Evolutionary conservation across 2,888 invertebrate genomes (phyloP), one percentile per base, ranked within the genome.

Genomic region (Noctua fimbriata): DNA sequence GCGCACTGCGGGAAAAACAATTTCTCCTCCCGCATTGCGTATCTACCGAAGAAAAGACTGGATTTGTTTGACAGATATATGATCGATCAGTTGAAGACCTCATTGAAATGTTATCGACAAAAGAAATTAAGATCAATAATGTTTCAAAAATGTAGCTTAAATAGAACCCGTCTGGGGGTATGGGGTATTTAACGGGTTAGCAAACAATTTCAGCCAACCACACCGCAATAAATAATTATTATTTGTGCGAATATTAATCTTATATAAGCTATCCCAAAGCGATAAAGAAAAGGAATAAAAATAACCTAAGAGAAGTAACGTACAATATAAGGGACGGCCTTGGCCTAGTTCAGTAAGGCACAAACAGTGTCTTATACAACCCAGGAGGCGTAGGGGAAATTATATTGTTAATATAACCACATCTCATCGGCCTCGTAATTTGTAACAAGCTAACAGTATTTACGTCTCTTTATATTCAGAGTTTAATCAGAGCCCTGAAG

Each of bases 241-340:
- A 82, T 81, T 78, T 67, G 71, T 73, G 28, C 69, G 67, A 78
- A 87, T 89, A 84, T 82, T 88, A 82, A 87, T 87, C 78, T 76
- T 73, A 75, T 76, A 66, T 81, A 84, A 81, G 72, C 78, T 74
- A 82, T 80, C 79, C 82, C 75, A 81, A 86, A 86, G 79, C 76
- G 74, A 86, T 89, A 87, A 90, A 90, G 82, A 84, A 89, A 84
- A 47, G 80, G 73, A 89, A 88, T 87, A 87, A 89, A 88, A 88
- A 81, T 84, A 85, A 76, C 77, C 82, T 80, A 80, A 72, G 84
- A 83, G 73, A 79, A 82, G 83, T 86, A 82, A 73, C 86, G 82
- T 41, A 82, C 83, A 69, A 75, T 66, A 74, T 82, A 70, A 69
- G 65, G 49, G 69, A 14, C 69, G 76, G 4, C 82, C 82, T 82